Percentiles rank a stretch among this genome's conserved stretches.
Evolutionary conservation across 2,113 vertebrate genomes (phyloP).

Genomic region (Ailuropoda melanoleuca): DNA sequence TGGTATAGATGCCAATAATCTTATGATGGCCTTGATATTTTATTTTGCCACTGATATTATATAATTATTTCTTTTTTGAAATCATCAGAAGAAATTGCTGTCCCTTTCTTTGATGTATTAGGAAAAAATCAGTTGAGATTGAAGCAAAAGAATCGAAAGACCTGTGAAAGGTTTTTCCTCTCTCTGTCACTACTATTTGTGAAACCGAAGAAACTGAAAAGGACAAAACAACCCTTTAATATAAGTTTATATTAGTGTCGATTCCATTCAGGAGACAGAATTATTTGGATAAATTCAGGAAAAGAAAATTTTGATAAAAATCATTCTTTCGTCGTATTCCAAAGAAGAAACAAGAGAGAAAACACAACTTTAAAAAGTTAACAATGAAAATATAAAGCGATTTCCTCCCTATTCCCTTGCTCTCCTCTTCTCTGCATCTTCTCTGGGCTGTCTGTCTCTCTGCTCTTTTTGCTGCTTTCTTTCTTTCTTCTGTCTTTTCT

Average conservation of each 20-base stretch:
- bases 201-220: slow-evolving; percentile 28
- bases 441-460: neutral
- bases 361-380: neutral
- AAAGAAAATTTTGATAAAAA: slow-evolving; percentile 3
- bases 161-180: neutral
- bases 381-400: neutral
- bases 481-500: neutral
- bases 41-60: slow-evolving; percentile 17
- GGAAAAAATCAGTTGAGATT: neutral
- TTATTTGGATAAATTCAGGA: slow-evolving; percentile 28
- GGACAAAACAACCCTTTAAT: neutral
- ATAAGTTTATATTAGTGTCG: neutral
- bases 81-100: neutral
- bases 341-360: neutral
- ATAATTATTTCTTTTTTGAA: slow-evolving; percentile 36
- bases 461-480: neutral
- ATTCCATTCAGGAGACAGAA: neutral
- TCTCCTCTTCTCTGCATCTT: neutral
- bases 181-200: neutral
- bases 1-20: neutral
- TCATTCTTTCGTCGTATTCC: neutral
- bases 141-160: neutral
- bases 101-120: neutral
- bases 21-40: neutral
- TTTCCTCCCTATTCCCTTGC: neutral